Evolutionary conservation across 2,888 invertebrate species (phyloP).

Genomic region (Lissocephala sabroskyi): DNA sequence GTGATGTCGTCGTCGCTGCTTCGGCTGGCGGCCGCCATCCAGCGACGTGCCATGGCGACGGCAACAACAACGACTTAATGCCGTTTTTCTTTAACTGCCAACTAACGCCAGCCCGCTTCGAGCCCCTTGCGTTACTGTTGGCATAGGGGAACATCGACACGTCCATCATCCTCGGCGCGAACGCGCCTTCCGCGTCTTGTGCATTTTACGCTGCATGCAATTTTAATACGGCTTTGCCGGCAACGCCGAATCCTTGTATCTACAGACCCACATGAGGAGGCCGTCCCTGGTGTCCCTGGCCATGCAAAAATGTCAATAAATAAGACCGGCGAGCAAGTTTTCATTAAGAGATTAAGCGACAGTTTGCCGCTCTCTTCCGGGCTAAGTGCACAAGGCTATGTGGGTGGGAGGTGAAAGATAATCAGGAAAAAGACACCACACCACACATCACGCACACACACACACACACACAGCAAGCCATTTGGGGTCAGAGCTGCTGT

Average conservation of each 20-base stretch:
- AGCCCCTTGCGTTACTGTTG: too few relatives aligned
- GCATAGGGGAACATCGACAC: constrained; percentile 21
- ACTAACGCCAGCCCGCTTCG: too few relatives aligned
- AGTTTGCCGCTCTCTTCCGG: not conserved
- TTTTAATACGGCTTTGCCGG: constrained; percentile 33
- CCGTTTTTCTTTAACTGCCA: constrained; percentile 17
- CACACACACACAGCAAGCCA: not conserved
- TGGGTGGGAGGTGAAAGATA: constrained; percentile 6
- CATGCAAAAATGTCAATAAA: constrained; percentile 50
- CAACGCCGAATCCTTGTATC: not conserved
- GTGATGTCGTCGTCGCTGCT: too few relatives aligned
- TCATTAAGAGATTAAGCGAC: constrained; percentile 54
- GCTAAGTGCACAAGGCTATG: not conserved
- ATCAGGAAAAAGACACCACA: too few relatives aligned
- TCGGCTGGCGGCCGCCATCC: too few relatives aligned
- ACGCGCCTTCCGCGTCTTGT: constrained; percentile 31
- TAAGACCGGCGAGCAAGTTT: constrained; percentile 46
- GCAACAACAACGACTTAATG: constrained; percentile 25
- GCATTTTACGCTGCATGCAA: constrained; percentile 55
- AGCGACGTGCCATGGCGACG: too few relatives aligned
- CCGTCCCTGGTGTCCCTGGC: too few relatives aligned
- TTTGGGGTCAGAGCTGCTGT: too few relatives aligned
- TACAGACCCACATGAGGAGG: too few relatives aligned
- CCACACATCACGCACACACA: too few relatives aligned
- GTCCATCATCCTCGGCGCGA: constrained; percentile 19